phyloP scores from a whole-genome alignment of 2,113 vertebrate species.

The Saccopteryx leptura region DNA sequence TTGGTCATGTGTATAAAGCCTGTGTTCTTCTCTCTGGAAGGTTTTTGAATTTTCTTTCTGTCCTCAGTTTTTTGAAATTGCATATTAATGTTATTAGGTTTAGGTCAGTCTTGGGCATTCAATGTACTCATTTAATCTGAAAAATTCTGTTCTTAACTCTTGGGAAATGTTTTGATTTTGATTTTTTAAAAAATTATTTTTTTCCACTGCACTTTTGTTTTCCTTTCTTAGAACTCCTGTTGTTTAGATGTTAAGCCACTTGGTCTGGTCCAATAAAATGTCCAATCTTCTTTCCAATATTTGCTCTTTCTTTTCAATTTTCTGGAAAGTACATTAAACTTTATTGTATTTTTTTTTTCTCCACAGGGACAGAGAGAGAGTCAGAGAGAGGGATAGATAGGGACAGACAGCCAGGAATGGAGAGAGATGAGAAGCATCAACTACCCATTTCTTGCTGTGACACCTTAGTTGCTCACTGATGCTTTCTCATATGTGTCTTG shows the following conservation, averaged over 20 bases:
- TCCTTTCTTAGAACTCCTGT: not conserved
- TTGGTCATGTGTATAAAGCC: not conserved
- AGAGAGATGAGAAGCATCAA: too few species aligned
- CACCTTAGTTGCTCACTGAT: too few species aligned
- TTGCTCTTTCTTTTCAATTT: not conserved
- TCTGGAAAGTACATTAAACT: not conserved
- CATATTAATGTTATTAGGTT: not conserved
- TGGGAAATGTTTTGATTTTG: not conserved
- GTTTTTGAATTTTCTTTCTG: constrained; percentile 24
- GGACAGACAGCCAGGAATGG: too few species aligned
- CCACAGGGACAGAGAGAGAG: too few species aligned
- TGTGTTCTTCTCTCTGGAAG: not conserved
- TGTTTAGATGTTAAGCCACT: not conserved
- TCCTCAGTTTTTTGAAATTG: not conserved
- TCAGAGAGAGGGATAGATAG: too few species aligned
- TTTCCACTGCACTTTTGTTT: not conserved
- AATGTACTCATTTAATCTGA: not conserved
- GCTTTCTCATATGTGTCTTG: too few species aligned
- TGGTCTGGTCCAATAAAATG: not conserved
- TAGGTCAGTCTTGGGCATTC: not conserved
- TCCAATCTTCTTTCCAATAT: not conserved
- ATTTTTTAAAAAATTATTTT: not conserved
- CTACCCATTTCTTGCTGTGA: too few species aligned
- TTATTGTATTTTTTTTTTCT: not conserved
- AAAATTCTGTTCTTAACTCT: not conserved